Conservation (phyloP, 2,888 invertebrate genomes). For the Drosophila peninsularis region DNA sequence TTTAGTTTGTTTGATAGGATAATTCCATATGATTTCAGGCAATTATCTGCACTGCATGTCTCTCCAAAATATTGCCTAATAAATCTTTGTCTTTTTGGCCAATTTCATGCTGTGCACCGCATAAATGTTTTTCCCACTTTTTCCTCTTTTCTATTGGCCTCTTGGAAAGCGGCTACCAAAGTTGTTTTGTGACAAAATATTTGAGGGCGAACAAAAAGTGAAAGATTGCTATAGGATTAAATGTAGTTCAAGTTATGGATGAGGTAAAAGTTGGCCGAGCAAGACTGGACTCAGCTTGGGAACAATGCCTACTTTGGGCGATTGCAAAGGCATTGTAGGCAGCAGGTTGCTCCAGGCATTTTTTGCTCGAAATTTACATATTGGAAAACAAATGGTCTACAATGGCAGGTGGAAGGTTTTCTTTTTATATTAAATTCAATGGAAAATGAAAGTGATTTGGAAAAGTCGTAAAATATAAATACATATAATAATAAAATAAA, state of each 20-base stretch:
- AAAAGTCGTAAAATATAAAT: background rate
- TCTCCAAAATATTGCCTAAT: slow-evolving; percentile 19
- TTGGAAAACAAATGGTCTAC: background rate
- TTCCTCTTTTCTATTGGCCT: slow-evolving; percentile 29
- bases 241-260: slow-evolving; percentile 21
- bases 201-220: slow-evolving; percentile 28
- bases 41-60: background rate
- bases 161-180: background rate
- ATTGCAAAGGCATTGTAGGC: background rate
- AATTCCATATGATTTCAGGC: slow-evolving; percentile 1
- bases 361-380: background rate
- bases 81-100: slow-evolving; percentile 20
- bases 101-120: slow-evolving; percentile 43
- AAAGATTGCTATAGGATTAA: slow-evolving; percentile 30
- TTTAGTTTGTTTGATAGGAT: slow-evolving; percentile 7
- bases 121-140: slow-evolving; percentile 42
- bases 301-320: background rate
- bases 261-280: slow-evolving; percentile 36
- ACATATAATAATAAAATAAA: background rate
- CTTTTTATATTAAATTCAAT: background rate
- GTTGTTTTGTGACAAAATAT: slow-evolving; percentile 14
- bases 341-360: background rate
- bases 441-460: background rate
- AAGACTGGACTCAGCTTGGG: background rate
- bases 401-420: background rate